These are phyloP conservation scores for Eurytoma californica DNA, from an alignment of 2,888 invertebrate genomes.

Conservation along the genomic window DNA sequence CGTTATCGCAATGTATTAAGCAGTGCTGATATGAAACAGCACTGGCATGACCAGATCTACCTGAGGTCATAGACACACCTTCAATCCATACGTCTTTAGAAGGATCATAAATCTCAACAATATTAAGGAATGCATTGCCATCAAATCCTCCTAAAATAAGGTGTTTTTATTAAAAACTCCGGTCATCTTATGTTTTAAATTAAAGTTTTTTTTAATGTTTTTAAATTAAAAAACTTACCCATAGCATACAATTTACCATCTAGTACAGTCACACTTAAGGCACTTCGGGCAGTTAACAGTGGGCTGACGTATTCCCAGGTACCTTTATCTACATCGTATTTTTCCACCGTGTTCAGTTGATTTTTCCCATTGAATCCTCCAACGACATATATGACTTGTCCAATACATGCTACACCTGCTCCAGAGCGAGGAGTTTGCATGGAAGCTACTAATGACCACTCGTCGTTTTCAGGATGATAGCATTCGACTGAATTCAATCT, in stretches of 20 bases:
- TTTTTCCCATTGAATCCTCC: conserved; percentile 94
- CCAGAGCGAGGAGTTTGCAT: conserved; percentile 90
- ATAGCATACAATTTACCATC: conserved; percentile 93
- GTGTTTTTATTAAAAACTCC: not conserved
- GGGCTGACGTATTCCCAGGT: conserved; percentile 86
- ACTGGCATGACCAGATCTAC: conserved; percentile 93
- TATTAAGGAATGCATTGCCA: conserved; percentile 88
- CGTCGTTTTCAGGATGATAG: conserved; percentile 94
- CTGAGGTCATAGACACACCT: conserved; percentile 87
- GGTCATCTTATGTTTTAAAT: conserved; percentile 11
- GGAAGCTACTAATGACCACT: conserved; percentile 88
- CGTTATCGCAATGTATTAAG: conserved; percentile 74
- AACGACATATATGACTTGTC: conserved; percentile 93
- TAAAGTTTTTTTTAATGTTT: conserved; percentile 16
- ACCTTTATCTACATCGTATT: conserved; percentile 89
- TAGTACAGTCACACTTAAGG: conserved; percentile 90
- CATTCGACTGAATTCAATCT: conserved; percentile 89
- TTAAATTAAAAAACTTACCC: conserved; percentile 77
- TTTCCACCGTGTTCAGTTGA: conserved; percentile 90
- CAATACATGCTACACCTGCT: conserved; percentile 90
- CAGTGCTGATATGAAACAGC: conserved; percentile 90
- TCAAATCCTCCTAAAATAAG: conserved; percentile 88
- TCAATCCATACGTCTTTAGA: conserved; percentile 84
- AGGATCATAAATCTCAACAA: conserved; percentile 93
- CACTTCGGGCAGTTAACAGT: conserved; percentile 89